A percentile compares a stretch with the other conserved stretches of the same genome.
Evolutionary conservation across 2,888 invertebrate species (phyloP).

Genomic region (Steromphala cineraria): DNA sequence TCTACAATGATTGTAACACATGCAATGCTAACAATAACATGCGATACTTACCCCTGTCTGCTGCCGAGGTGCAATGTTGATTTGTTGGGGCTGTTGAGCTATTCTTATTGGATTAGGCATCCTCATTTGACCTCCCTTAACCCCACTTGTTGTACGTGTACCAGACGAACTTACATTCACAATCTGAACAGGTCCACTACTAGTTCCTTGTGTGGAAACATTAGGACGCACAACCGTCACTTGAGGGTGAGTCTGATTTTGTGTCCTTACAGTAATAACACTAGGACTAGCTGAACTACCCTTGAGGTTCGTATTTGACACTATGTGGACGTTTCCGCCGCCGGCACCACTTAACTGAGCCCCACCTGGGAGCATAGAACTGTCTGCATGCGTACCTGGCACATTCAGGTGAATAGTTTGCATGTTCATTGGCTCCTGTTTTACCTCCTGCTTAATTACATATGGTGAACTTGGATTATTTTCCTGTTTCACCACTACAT

Average conservation of each 20-base stretch:
- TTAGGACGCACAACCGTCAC: conserved; percentile 58
- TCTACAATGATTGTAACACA: no score
- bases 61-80: conserved; percentile 65
- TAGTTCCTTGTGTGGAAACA: conserved; percentile 52
- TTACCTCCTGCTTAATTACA: conserved; percentile 14
- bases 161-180: conserved; percentile 49
- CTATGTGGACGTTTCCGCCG: conserved; percentile 41
- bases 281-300: conserved; percentile 45
- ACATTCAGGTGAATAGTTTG: conserved; percentile 2
- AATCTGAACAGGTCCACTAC: conserved; percentile 49
- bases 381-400: conserved; percentile 8
- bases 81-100: conserved; percentile 54
- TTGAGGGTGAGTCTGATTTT: conserved; percentile 49
- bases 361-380: conserved; percentile 17
- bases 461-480: conserved; percentile 20
- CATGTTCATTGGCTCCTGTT: conserved; percentile 7
- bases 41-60: conserved; percentile 35
- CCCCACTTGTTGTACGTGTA: conserved; percentile 25
- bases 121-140: neutral
- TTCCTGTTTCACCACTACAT: conserved; percentile 34
- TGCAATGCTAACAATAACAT: no score
- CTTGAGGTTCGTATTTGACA: conserved; percentile 44
- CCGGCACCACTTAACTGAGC: conserved; percentile 4
- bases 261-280: conserved; percentile 65
- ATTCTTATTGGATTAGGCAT: conserved; percentile 35